Base-by-base conservation (phyloP, 2,797 vertebrate species). In the Babyrousa celebensis region DNA sequence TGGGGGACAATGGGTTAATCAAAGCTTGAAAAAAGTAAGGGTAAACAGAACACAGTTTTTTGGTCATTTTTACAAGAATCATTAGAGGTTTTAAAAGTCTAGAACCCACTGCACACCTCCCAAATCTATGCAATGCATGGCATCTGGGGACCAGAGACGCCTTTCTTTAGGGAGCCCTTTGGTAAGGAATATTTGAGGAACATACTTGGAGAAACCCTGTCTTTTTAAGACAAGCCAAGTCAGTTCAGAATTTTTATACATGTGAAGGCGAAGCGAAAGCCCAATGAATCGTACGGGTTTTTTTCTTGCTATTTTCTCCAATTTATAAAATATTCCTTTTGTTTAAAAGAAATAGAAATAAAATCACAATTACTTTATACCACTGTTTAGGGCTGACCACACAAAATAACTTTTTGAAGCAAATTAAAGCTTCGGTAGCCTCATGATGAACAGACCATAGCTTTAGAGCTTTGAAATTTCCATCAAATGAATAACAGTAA, bases 221-320 rank as follows among this genome's bases (percentile, higher is more conserved):
- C 93, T 85, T 95, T 92, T 32, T 74, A 63, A 91, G 77, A 72
- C 32, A 93, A 85, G 48, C 71, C 23, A 95, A 52, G 95, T 74
- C 7, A 32, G 52, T 89, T 84, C 62, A 91, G 62, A 91, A 70
- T 77, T 78, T 78, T 54, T 60, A 60, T 12, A 10, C 32, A 52
- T 52, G 12, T 56, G 85, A 83, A 43, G 36, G 11, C 52, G 85
- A 83, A 43, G 36, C n/a, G 56, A 85, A 89, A 96, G 79, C 8
- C 25, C 87, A 94, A 54, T 48, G 7, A 56, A 92, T 89, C 29
- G 43, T 48, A 60, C 7, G 17, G 12, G 43, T 29, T 85, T 75
- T 83, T 85, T 71, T 56, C n/a, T 54, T 52, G 18, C n/a, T 94
- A 48, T 90, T 95, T 88, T 63, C 32, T 95, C 94, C 62, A 63